Base-by-base conservation (phyloP, 2,797 vertebrate species). In the Xiphophorus birchmanni region DNA sequence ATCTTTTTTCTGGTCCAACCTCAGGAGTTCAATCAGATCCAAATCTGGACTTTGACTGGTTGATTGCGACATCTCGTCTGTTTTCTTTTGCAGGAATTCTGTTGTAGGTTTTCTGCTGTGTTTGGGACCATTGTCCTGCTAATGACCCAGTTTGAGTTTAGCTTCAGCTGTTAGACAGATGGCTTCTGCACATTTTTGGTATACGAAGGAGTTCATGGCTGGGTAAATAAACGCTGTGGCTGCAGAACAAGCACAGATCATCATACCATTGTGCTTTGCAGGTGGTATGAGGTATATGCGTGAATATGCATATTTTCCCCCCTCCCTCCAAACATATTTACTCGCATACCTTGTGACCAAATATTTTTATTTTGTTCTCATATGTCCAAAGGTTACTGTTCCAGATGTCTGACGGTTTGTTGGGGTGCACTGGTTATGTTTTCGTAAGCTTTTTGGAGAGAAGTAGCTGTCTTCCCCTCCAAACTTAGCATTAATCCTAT, bases 121-220 rank as follows among this genome's bases (percentile, higher is more conserved):
- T 45, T 72, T 44, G 69, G 42, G 23, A 71, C 26, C 42, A 71
- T 71, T n/a, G 23, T 45, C 42, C 23, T 6, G 69, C 44, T 45
- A 17, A 72, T 29, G 10, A 45, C 42, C 23, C 13, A 72, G 23
- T 45, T 72, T 72, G 26, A 42, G 12, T 72, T 23, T 17, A 29
- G 12, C 69, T 72, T 72, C 26, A 29, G 69, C 69, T 72, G 65
- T 13, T 69, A 12, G 65, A 69, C 37, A 65, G 63, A 65, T 65
- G 40, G 23, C 12, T 40, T 69, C 37, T 42, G 21, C 35, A 65
- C 35, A 42, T 67, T 40, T 65, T 23, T 67, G 35, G 63, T 67
- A 23, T 21, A 40, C 3, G 1, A 12, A 69, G 37, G 65, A 69
- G 65, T 42, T 69, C 37, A 69, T 26, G 65, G 9, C 40, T 69